Conservation (phyloP, 2,797 vertebrate genomes). For the Oreonectes daqikongensis region DNA sequence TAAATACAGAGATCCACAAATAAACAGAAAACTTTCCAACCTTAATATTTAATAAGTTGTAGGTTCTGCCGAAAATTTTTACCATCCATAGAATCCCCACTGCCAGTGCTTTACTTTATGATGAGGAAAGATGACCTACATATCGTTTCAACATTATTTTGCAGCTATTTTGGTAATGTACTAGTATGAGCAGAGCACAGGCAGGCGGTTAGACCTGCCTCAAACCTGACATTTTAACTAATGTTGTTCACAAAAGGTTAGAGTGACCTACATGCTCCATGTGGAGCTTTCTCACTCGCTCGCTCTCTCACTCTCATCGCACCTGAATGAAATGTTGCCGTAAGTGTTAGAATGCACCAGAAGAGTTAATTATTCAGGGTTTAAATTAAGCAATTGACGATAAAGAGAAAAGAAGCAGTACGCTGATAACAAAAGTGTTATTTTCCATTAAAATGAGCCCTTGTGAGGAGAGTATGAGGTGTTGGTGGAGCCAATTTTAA, state of each 20-base stretch:
- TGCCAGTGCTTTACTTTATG: constrained; percentile 61
- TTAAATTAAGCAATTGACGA: constrained; percentile 27
- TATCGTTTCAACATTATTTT: constrained; percentile 73
- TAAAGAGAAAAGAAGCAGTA: neutral
- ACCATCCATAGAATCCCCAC: neutral
- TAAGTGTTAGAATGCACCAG: constrained; percentile 21
- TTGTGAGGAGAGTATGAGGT: neutral
- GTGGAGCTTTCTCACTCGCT: constrained; percentile 40
- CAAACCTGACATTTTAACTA: constrained; percentile 74
- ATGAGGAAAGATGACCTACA: constrained; percentile 74
- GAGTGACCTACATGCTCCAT: constrained; percentile 61
- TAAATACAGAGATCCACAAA: neutral
- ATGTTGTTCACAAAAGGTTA: constrained; percentile 68
- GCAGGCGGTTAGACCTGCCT: constrained; percentile 52
- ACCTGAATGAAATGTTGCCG: constrained; percentile 48
- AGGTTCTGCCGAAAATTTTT: neutral
- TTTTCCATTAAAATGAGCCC: neutral
- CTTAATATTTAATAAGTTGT: constrained; percentile 16
- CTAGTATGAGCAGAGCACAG: constrained; percentile 59
- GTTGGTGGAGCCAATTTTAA: neutral
- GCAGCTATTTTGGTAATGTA: constrained; percentile 70
- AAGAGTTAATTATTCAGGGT: constrained; percentile 47
- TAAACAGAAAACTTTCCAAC: neutral
- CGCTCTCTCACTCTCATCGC: constrained; percentile 33
- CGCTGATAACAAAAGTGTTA: neutral